Base-by-base conservation (phyloP, 2,888 invertebrate genomes). In the Temnothorax unifasciatus region DNA sequence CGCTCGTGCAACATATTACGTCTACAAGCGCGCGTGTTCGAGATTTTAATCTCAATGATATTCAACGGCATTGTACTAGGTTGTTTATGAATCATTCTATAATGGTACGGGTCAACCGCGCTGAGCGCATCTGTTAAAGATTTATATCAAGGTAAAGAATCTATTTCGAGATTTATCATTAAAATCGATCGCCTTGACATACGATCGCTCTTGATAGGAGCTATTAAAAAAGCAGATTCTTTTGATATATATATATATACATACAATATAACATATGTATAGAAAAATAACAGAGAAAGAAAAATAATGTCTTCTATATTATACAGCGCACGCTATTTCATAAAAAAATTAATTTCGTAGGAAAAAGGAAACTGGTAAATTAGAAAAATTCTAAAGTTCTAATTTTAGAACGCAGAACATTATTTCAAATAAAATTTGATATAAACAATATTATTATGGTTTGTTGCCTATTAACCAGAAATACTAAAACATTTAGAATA, bases 31-130 rank as follows among this genome's bases (percentile, higher is more conserved):
- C 47, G 25, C n/a, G 34, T 11, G 11, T 29, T 18, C 3, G n/a
- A 29, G n/a, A 59, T 59, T 74, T 44, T 47, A 61, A 74, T 74
- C n/a, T 57, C 41, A 57, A 74, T 74, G 3, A 2, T 29, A 74
- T 44, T 74, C 44, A 44, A 52, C 13, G 29, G 25, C 15, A 47
- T 74, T 61, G 44, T 47, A 47, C 4, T n/a, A 34, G 8, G 2
- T 47, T 29, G 59, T 11, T 29, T 29, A 41, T 29, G 41, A 25
- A 47, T 73, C 41, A 41, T 5, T 41, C 29, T 29, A 69, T 34
- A 68, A 29, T 50, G 21, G 29, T 44, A n/a, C n/a, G 18, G 44
- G 18, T 52, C 13, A 50, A 57, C 41, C 57, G 25, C 13, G 13
- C 11, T 15, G 38, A 25, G n/a, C 41, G 57, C 41, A 59, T 59